A percentile compares a stretch with the other conserved stretches of the same genome.
Conservation (phyloP, 2,888 invertebrate genomes). For the Willowsia nigromaculata region DNA sequence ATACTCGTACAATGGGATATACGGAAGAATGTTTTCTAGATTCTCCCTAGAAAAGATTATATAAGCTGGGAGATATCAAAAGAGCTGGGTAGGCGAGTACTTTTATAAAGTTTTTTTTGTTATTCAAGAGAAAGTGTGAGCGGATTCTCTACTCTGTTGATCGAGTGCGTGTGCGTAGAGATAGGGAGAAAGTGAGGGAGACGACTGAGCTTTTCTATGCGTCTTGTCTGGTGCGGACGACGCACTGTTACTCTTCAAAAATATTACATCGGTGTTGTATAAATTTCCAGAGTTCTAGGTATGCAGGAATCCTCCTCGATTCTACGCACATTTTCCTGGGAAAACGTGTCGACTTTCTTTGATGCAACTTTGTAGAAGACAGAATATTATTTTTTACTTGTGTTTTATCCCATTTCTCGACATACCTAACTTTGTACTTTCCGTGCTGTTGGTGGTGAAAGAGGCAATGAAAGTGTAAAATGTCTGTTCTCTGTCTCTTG, state of each 20-base stretch:
- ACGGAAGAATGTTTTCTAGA: background rate
- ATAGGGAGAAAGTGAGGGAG: background rate
- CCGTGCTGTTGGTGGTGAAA: background rate
- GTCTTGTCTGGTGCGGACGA: background rate
- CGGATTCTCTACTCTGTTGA: constrained; percentile 4
- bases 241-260: background rate
- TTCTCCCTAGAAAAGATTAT: background rate
- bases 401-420: too few relatives aligned
- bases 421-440: background rate
- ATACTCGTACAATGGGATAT: background rate
- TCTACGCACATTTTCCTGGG: background rate
- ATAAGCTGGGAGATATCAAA: background rate
- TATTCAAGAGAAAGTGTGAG: constrained; percentile 20
- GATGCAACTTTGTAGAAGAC: constrained; percentile 15
- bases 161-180: constrained; percentile 44
- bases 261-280: background rate
- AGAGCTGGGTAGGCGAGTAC: background rate
- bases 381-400: too few relatives aligned
- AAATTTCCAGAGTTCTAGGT: background rate
- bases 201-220: background rate
- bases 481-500: background rate
- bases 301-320: background rate
- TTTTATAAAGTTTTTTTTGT: background rate
- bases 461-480: constrained; percentile 11
- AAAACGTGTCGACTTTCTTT: background rate